Evolutionary conservation across 2,888 invertebrate species (phyloP).

Genomic region (Alloscopus bannaensis): DNA sequence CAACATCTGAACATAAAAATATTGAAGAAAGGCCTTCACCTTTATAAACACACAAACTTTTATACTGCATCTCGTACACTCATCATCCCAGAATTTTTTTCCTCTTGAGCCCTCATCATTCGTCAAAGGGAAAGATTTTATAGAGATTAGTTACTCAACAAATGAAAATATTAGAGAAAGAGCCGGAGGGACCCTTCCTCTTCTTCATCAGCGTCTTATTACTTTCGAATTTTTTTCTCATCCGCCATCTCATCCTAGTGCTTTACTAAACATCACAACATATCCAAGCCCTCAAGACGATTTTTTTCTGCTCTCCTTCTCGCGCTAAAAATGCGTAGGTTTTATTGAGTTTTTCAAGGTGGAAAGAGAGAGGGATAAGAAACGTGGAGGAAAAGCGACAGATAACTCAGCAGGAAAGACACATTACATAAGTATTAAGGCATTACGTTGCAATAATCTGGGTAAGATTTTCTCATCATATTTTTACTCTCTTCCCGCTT

Average conservation of each 20-base stretch:
- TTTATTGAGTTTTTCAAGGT: too few relatives aligned
- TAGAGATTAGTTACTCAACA: slow-evolving; percentile 63
- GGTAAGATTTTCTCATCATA: slow-evolving; percentile 34
- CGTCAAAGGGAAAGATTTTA: slow-evolving; percentile 58
- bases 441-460: slow-evolving; percentile 70
- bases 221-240: slow-evolving; percentile 46
- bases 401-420: slow-evolving; percentile 68
- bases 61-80: slow-evolving; percentile 22
- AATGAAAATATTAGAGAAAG: slow-evolving; percentile 59
- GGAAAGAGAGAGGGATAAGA: slow-evolving; percentile 52
- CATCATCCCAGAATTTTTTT: slow-evolving; percentile 25
- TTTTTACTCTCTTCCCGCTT: slow-evolving; percentile 9
- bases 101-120: slow-evolving; percentile 48
- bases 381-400: slow-evolving; percentile 63
- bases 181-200: slow-evolving; percentile 60
- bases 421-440: slow-evolving; percentile 71
- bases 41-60: slow-evolving; percentile 37
- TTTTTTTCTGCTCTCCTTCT: slow-evolving; percentile 25
- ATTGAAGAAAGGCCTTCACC: slow-evolving; percentile 53
- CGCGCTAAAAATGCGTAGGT: slow-evolving; percentile 9
- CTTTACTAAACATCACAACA: background rate
- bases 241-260: slow-evolving; percentile 14
- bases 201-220: slow-evolving; percentile 35
- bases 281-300: background rate
- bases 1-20: slow-evolving; percentile 27